Evolutionary conservation across 2,888 invertebrate species (phyloP).

Genomic region (Malthinus flaveolus): DNA sequence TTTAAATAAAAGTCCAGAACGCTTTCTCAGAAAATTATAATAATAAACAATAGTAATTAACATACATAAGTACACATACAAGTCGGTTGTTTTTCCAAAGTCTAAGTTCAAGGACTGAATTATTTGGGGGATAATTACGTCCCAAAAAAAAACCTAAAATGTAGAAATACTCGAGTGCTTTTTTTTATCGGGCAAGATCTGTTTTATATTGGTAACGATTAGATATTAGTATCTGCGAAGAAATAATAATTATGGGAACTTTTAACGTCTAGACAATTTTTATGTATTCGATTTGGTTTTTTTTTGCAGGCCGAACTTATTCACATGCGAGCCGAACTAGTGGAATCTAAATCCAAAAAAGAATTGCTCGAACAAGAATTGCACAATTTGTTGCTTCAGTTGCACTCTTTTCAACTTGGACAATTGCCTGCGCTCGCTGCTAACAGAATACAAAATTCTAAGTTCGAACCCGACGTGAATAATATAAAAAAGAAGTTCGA

Average conservation of each 20-base stretch:
- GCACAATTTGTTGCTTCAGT: slow-evolving; percentile 63
- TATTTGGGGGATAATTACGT: no score
- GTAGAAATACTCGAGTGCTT: background rate
- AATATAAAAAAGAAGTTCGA: slow-evolving; percentile 54
- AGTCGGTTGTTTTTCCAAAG: no score
- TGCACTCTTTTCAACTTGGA: slow-evolving; percentile 64
- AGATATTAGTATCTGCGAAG: background rate
- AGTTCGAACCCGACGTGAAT: slow-evolving; percentile 51
- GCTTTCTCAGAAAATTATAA: no score
- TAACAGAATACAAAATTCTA: slow-evolving; percentile 49
- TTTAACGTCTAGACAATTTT: slow-evolving; percentile 3
- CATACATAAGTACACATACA: no score
- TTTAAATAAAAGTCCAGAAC: no score
- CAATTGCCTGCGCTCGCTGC: slow-evolving; percentile 53
- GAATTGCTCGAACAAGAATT: slow-evolving; percentile 65
- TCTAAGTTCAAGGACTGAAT: no score
- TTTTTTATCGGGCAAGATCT: background rate
- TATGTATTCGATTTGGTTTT: background rate
- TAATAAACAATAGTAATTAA: no score
- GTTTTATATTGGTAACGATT: background rate
- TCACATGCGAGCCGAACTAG: slow-evolving; percentile 73
- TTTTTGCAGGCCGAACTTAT: slow-evolving; percentile 73
- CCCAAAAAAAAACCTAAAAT: no score
- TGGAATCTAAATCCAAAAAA: slow-evolving; percentile 67
- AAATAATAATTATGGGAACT: slow-evolving; percentile 17